Conservation (phyloP, 2,113 vertebrate genomes). For the Amphiprion ocellaris region DNA sequence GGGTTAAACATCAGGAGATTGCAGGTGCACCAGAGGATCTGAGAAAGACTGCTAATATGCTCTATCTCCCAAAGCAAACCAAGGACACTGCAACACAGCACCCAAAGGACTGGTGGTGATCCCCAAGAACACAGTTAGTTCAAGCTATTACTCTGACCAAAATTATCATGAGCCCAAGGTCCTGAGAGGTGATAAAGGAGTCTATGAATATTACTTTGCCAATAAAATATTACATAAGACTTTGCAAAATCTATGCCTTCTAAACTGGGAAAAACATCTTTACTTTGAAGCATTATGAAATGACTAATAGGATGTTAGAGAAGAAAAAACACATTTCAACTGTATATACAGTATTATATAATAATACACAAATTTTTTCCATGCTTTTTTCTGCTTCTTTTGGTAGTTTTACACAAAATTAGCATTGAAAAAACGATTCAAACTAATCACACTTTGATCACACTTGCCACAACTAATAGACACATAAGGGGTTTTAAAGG, state of each 20-base stretch:
- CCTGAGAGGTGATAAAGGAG: background rate
- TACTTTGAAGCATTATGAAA: background rate
- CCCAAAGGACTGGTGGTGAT: slow-evolving; percentile 46
- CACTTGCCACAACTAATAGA: background rate
- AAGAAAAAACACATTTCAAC: background rate
- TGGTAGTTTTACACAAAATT: background rate
- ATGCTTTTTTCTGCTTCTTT: background rate
- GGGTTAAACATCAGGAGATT: slow-evolving; percentile 93
- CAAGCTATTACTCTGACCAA: slow-evolving; percentile 32
- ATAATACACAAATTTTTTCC: background rate
- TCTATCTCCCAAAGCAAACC: slow-evolving; percentile 73
- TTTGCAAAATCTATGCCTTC: background rate
- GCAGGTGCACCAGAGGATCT: slow-evolving; percentile 88
- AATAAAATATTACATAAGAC: slow-evolving; percentile 10
- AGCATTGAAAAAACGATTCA: background rate
- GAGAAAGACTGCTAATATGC: slow-evolving; percentile 88
- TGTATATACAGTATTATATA: background rate
- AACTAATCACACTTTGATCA: background rate
- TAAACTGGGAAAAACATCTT: background rate
- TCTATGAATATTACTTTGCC: slow-evolving; percentile 17
- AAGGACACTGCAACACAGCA: slow-evolving; percentile 85
- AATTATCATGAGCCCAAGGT: slow-evolving; percentile 14
- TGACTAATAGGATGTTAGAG: slow-evolving; percentile 16
- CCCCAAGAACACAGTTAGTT: slow-evolving; percentile 18
- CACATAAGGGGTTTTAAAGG: background rate